phyloP scores from a whole-genome alignment of 2,888 invertebrate genomes.

The Aelia acuminata region DNA sequence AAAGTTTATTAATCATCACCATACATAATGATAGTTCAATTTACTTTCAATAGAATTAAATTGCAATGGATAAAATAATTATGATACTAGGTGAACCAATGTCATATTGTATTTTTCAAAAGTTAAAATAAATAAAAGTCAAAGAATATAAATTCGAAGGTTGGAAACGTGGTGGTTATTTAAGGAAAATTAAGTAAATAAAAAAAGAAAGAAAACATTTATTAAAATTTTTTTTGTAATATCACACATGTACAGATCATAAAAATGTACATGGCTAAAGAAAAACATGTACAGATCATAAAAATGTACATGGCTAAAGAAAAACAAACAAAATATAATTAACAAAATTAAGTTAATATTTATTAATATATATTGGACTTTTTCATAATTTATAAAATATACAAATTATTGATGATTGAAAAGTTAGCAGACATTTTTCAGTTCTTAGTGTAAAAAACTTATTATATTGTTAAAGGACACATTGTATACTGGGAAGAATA shows the following conservation, averaged over 20 bases:
- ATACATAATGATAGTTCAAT: neutral
- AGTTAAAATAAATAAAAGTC: no score
- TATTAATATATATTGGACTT: neutral
- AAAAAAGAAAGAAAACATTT: neutral
- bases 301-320: neutral
- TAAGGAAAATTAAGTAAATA: neutral
- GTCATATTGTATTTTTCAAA: no score
- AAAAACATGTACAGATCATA: slow-evolving; percentile 1
- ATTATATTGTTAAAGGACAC: neutral
- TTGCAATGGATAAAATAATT: neutral
- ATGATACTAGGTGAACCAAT: no score
- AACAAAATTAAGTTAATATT: slow-evolving; percentile 2
- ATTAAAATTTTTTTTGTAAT: slow-evolving; percentile 8
- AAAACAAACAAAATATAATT: slow-evolving; percentile 24
- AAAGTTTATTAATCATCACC: neutral
- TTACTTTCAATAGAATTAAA: neutral
- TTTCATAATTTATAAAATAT: neutral
- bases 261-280: neutral
- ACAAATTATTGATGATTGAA: neutral
- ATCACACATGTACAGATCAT: neutral
- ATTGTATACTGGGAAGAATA: no score
- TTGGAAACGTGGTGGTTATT: neutral
- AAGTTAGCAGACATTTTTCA: neutral
- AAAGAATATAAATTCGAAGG: no score
- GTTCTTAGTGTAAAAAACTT: neutral